These are phyloP conservation scores for Leptestheria dahalacensis DNA, from an alignment of 1,140 invertebrate species.

Conservation along the genomic window DNA sequence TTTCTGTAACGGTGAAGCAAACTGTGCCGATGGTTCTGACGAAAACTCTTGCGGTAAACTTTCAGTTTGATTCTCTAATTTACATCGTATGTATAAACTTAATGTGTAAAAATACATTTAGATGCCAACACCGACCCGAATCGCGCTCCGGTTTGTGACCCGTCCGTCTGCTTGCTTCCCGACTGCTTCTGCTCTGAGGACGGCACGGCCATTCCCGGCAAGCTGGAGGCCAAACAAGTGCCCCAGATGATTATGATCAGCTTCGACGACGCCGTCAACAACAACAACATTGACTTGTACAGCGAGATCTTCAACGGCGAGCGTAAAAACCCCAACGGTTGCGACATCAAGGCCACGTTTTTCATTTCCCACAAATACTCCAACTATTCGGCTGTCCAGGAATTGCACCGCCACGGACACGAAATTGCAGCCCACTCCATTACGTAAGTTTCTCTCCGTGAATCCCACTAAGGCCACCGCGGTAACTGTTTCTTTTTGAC, in stretches of 20 bases:
- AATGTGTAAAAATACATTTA: slow-evolving; percentile 31
- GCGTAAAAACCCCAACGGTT: slow-evolving; percentile 88
- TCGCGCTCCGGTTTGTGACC: slow-evolving; percentile 75
- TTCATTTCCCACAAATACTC: slow-evolving; percentile 98
- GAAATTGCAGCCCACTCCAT: slow-evolving; percentile 96
- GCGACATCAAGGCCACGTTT: slow-evolving; percentile 91
- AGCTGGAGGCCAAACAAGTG: slow-evolving; percentile 31
- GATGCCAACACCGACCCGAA: slow-evolving; percentile 90
- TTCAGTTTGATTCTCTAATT: too few species aligned
- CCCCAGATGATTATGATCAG: slow-evolving; percentile 95
- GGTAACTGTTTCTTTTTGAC: not conserved
- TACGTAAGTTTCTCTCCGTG: slow-evolving; percentile 47
- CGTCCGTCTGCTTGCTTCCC: slow-evolving; percentile 70
- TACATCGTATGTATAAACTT: too few species aligned
- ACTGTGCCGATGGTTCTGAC: slow-evolving; percentile 75
- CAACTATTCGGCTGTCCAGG: slow-evolving; percentile 91
- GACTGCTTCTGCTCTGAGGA: slow-evolving; percentile 94
- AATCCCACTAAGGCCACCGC: not conserved
- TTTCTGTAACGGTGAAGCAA: slow-evolving; percentile 86
- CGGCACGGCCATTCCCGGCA: slow-evolving; percentile 67
- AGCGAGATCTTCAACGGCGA: slow-evolving; percentile 83
- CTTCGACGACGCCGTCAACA: slow-evolving; percentile 92
- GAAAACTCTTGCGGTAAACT: slow-evolving; percentile 80
- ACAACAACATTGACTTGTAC: slow-evolving; percentile 90
- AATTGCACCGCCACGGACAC: slow-evolving; percentile 84